Conservation (phyloP, 2,797 vertebrate species). For the Macropus fuliginosus region DNA sequence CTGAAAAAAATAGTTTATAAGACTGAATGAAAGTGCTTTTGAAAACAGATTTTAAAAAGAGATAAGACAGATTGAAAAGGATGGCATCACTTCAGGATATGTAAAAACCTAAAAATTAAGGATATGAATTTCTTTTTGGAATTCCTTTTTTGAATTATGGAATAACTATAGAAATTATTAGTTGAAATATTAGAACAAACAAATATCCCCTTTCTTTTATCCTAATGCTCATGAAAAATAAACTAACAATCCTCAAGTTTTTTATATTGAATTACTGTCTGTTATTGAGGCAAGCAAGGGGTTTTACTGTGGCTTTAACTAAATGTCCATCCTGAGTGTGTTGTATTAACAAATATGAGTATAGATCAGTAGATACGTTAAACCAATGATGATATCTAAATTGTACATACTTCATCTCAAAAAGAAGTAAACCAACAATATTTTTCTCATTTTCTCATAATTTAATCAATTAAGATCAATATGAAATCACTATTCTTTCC, state of each 20-base stretch:
- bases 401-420: conserved; percentile 34
- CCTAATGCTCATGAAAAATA: background rate
- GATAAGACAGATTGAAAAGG: background rate
- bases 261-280: background rate
- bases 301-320: conserved; percentile 27
- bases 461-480: conserved; percentile 54
- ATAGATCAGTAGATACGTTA: background rate
- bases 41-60: conserved; percentile 1
- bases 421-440: background rate
- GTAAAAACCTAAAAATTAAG: background rate
- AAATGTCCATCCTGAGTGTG: background rate
- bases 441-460: conserved; percentile 41
- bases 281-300: background rate
- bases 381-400: conserved; percentile 31
- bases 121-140: background rate
- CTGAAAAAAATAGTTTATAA: conserved; percentile 8
- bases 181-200: background rate
- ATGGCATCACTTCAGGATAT: background rate
- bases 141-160: too few species aligned
- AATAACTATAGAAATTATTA: too few species aligned
- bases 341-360: conserved; percentile 33
- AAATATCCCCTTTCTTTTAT: background rate
- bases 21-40: background rate
- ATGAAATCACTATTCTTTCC: conserved; percentile 39
- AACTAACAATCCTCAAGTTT: background rate